Evolutionary conservation across 2,888 invertebrate genomes (phyloP).

Genomic region (Clitarchus hookeri): DNA sequence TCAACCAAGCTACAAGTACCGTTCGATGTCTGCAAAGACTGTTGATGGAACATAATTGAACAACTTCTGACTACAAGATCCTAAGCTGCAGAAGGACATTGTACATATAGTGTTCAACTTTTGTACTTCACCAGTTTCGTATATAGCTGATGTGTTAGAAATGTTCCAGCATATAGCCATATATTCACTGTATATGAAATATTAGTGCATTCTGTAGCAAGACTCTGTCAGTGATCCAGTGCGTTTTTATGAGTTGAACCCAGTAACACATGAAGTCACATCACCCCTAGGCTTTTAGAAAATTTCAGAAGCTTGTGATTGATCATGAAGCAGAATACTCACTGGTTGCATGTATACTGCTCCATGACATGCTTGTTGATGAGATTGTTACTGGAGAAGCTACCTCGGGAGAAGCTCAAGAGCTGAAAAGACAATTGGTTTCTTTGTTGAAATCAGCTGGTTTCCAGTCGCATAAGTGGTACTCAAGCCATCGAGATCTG

Average conservation of each 20-base stretch:
- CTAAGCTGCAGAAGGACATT: too few relatives aligned
- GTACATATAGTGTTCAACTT: too few relatives aligned
- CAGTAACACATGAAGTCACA: background rate
- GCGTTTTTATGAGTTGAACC: background rate
- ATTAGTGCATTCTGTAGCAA: background rate
- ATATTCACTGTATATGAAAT: background rate
- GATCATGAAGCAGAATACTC: background rate
- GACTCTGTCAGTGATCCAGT: background rate
- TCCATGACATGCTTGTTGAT: background rate
- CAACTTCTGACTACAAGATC: too few relatives aligned
- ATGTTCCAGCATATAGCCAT: too few relatives aligned
- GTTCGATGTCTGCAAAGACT: too few relatives aligned
- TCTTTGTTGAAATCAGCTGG: background rate
- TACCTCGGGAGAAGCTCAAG: background rate
- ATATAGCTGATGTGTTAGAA: too few relatives aligned
- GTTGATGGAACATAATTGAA: too few relatives aligned
- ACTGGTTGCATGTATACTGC: background rate
- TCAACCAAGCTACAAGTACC: too few relatives aligned
- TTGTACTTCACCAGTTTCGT: too few relatives aligned
- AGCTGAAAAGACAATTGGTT: background rate
- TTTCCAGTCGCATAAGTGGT: background rate
- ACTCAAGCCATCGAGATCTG: background rate
- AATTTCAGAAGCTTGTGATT: background rate
- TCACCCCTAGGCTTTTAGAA: background rate
- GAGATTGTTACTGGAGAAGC: background rate